Conservation (phyloP, 2,888 invertebrate genomes). For the Erynnis tages region DNA sequence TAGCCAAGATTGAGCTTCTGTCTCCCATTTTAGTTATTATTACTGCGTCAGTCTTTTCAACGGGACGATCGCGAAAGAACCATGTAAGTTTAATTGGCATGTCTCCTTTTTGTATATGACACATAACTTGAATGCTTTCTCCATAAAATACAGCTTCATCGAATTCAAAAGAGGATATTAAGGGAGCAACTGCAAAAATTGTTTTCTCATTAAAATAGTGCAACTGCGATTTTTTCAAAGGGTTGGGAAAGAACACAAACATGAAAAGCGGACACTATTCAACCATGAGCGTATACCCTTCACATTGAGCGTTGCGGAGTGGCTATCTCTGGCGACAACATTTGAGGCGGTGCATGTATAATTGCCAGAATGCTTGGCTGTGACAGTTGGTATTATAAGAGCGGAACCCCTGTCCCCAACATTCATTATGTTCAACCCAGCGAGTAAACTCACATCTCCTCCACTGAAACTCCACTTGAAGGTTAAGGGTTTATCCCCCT, state of each 20-base stretch:
- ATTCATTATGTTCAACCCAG: conserved; percentile 84
- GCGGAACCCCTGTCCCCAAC: conserved; percentile 84
- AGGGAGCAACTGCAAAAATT: conserved; percentile 80
- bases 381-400: conserved; percentile 86
- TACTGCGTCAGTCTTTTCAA: conserved; percentile 65
- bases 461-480: conserved; percentile 89
- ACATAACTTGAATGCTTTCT: conserved; percentile 81
- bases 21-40: conserved; percentile 81
- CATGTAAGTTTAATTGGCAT: conserved; percentile 86
- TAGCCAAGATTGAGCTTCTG: conserved; percentile 83
- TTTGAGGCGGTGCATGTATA: conserved; percentile 85
- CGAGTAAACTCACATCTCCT: conserved; percentile 78
- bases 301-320: conserved; percentile 83
- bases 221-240: conserved; percentile 25
- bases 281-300: conserved; percentile 77
- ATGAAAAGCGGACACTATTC: conserved; percentile 56
- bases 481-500: conserved; percentile 87
- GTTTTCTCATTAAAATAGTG: conserved; percentile 35
- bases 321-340: conserved; percentile 82
- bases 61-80: conserved; percentile 83
- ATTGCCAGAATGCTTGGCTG: conserved; percentile 85
- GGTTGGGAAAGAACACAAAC: conserved; percentile 45
- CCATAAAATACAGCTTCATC: conserved; percentile 79
- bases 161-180: conserved; percentile 82
- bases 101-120: conserved; percentile 85